A percentile compares a stretch with the other conserved stretches of the same genome.
These are phyloP conservation scores for Neoscelio sp. DNA, from an alignment of 2,888 invertebrate species.

Conservation along the genomic window DNA sequence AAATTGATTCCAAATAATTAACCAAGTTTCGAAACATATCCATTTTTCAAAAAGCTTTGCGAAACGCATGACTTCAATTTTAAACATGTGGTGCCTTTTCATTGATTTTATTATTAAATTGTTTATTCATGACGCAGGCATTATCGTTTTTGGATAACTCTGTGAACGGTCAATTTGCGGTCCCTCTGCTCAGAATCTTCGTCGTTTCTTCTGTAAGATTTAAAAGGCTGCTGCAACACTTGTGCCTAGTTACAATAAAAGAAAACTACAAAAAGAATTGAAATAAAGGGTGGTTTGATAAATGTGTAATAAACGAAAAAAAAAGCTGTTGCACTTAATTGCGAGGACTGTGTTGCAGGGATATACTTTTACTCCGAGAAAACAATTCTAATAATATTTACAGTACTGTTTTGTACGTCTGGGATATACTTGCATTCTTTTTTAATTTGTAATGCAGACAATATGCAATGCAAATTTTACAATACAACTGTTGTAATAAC, in stretches of 20 bases:
- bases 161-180: conserved; percentile 59
- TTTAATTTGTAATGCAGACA: too few species aligned
- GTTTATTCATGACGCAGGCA: conserved; percentile 56
- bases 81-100: conserved; percentile 68
- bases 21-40: conserved; percentile 37
- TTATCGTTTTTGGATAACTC: conserved; percentile 56
- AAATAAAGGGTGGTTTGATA: conserved; percentile 38
- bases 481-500: too few species aligned
- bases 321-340: background rate
- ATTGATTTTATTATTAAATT: conserved; percentile 56
- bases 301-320: conserved; percentile 26
- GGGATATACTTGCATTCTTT: too few species aligned
- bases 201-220: conserved; percentile 46
- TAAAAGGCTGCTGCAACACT: conserved; percentile 66
- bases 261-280: conserved; percentile 42
- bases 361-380: conserved; percentile 22
- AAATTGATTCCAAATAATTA: too few species aligned
- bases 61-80: conserved; percentile 55
- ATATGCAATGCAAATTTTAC: too few species aligned
- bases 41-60: conserved; percentile 57
- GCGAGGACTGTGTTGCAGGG: conserved; percentile 56
- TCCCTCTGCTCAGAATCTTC: conserved; percentile 56
- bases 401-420: too few species aligned
- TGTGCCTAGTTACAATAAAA: conserved; percentile 64
- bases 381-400: too few species aligned